These are phyloP conservation scores for Siniperca obscura DNA, from an alignment of 2,797 vertebrate species.

Conservation along the genomic window DNA sequence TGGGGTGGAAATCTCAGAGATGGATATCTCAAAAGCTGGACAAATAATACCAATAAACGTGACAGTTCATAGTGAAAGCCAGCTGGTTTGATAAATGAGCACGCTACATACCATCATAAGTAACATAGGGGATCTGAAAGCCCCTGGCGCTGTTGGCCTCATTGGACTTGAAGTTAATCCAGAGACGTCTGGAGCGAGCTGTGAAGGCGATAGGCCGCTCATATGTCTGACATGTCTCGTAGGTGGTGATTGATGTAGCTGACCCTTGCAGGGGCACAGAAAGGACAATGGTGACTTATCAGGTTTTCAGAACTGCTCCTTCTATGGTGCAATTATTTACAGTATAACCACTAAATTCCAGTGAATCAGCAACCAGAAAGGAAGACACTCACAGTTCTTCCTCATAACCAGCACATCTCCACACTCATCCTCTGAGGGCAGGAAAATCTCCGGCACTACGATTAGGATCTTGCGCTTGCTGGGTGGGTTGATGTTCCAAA, in stretches of 20 bases:
- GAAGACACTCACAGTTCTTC: slow-evolving; percentile 94
- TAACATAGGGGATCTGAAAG: slow-evolving; percentile 98
- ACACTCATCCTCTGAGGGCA: slow-evolving; percentile 97
- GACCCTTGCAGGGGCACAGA: slow-evolving; percentile 85
- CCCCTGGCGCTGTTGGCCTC: slow-evolving; percentile 96
- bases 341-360: background rate
- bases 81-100: background rate
- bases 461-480: slow-evolving; percentile 98
- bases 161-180: slow-evolving; percentile 98
- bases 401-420: slow-evolving; percentile 98
- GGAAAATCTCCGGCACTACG: slow-evolving; percentile 98
- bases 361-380: background rate
- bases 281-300: slow-evolving; percentile 29
- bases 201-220: slow-evolving; percentile 98
- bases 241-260: slow-evolving; percentile 97
- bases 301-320: background rate
- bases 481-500: slow-evolving; percentile 98
- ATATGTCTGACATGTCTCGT: slow-evolving; percentile 98
- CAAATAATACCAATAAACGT: too few relatives aligned
- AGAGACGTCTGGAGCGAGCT: slow-evolving; percentile 95
- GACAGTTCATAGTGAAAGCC: background rate
- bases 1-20: background rate
- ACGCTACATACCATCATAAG: slow-evolving; percentile 90
- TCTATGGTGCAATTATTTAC: background rate
- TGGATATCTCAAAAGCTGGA: too few relatives aligned